phyloP scores from a whole-genome alignment of 2,888 invertebrate genomes.

The Steinernema scapterisci region DNA sequence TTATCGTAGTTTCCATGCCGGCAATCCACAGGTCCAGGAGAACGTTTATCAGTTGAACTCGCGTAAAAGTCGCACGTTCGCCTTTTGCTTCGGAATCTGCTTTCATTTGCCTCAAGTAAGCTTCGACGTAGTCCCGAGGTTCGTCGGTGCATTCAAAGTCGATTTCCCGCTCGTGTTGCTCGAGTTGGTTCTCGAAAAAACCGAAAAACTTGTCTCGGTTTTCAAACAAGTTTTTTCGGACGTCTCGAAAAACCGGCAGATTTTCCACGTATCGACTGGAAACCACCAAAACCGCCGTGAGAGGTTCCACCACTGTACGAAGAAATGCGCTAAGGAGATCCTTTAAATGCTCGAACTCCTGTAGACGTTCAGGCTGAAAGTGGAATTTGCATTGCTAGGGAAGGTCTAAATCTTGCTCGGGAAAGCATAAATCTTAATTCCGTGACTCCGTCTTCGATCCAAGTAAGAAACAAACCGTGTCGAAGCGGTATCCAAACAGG shows the following conservation, averaged over 20 bases:
- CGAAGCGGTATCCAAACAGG: conserved; percentile 37
- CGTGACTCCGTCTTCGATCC: no score
- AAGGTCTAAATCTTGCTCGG: no score
- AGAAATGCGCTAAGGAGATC: background rate
- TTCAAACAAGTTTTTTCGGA: background rate
- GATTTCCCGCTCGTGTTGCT: conserved; percentile 36
- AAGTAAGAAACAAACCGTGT: conserved; percentile 1
- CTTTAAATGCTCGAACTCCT: background rate
- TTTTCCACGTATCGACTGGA: background rate
- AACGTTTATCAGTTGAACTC: conserved; percentile 31
- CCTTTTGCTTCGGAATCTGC: background rate
- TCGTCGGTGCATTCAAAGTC: conserved; percentile 33
- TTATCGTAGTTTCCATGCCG: conserved; percentile 36
- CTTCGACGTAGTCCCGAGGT: conserved; percentile 41
- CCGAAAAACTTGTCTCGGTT: background rate
- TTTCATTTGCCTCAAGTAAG: conserved; percentile 36
- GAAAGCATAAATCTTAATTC: no score
- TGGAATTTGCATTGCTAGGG: background rate
- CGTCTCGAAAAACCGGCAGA: conserved; percentile 14
- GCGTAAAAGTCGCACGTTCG: conserved; percentile 17
- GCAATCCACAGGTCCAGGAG: conserved; percentile 33
- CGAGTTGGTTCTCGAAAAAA: conserved; percentile 41
- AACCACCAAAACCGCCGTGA: background rate
- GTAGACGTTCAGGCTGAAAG: background rate
- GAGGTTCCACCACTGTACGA: background rate